Conservation (phyloP, 2,797 vertebrate species). For the Mormyrus hasselquistii region DNA sequence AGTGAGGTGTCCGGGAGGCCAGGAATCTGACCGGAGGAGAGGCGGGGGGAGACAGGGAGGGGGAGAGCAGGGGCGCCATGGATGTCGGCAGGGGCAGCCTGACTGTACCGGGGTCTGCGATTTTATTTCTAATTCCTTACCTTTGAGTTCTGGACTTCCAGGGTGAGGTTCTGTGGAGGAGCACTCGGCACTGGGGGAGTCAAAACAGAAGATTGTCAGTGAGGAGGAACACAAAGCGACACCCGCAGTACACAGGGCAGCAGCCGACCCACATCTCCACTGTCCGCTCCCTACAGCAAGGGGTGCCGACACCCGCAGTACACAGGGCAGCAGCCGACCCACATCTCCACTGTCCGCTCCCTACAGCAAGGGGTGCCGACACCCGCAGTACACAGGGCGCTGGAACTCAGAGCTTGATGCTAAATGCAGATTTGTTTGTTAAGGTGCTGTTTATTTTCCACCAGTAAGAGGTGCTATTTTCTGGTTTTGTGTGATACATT, state of each 20-base stretch:
- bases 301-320: not conserved
- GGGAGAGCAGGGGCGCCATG: not conserved
- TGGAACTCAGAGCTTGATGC: not conserved
- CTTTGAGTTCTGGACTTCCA: slow-evolving; percentile 96
- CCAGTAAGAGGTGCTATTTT: not conserved
- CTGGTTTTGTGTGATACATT: not conserved
- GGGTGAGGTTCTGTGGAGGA: slow-evolving; percentile 87
- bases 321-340: not conserved
- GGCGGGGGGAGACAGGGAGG: not conserved
- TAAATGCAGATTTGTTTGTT: not conserved
- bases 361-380: too few relatives aligned
- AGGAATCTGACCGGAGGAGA: not conserved
- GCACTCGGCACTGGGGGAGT: slow-evolving; percentile 78
- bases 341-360: not conserved
- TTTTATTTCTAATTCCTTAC: slow-evolving; percentile 48
- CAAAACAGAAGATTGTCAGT: slow-evolving; percentile 9
- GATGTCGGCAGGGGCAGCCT: not conserved
- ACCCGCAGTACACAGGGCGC: not conserved
- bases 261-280: not conserved
- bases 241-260: not conserved
- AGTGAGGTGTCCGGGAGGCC: not conserved
- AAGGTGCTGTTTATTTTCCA: not conserved
- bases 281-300: too few relatives aligned
- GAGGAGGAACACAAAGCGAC: not conserved
- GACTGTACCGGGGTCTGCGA: not conserved